A percentile compares a stretch with the other conserved stretches of the same genome.
Evolutionary conservation across 2,888 invertebrate species (phyloP).

Genomic region (Parnassius orleans): DNA sequence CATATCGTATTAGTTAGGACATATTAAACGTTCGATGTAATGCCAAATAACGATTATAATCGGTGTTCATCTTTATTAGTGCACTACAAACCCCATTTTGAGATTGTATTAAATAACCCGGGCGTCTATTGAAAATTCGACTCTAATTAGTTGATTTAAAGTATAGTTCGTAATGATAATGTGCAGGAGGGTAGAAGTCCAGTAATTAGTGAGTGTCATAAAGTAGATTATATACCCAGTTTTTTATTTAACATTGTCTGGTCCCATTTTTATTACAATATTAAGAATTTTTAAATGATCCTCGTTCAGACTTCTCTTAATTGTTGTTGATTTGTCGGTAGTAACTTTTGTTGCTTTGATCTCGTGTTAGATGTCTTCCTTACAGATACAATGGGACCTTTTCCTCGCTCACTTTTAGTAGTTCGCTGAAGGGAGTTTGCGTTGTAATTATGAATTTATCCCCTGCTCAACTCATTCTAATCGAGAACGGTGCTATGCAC

Average conservation of each 20-base stretch:
- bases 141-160: constrained; percentile 6
- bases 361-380: constrained; percentile 1
- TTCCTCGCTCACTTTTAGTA: constrained; percentile 33
- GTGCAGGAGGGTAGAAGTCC: not conserved
- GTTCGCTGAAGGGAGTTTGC: not conserved
- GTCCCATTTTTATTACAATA: not conserved
- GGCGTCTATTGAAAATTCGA: constrained; percentile 6
- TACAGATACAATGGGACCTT: constrained; percentile 5
- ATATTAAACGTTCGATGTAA: constrained; percentile 37
- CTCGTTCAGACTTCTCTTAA: no score
- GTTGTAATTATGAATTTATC: not conserved
- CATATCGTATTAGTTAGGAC: constrained; percentile 52
- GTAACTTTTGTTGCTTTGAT: not conserved
- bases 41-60: constrained; percentile 42
- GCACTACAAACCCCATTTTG: constrained; percentile 9
- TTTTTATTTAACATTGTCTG: not conserved
- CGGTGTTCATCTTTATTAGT: constrained; percentile 27
- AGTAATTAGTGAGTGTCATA: not conserved
- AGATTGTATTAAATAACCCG: constrained; percentile 19
- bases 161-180: not conserved
- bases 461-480: constrained; percentile 10
- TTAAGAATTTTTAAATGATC: not conserved
- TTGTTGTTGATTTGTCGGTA: no score
- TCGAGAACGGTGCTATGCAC: constrained; percentile 28
- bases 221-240: not conserved